phyloP scores from a whole-genome alignment of 2,113 vertebrate species.

The Paraplagusia blochii region DNA sequence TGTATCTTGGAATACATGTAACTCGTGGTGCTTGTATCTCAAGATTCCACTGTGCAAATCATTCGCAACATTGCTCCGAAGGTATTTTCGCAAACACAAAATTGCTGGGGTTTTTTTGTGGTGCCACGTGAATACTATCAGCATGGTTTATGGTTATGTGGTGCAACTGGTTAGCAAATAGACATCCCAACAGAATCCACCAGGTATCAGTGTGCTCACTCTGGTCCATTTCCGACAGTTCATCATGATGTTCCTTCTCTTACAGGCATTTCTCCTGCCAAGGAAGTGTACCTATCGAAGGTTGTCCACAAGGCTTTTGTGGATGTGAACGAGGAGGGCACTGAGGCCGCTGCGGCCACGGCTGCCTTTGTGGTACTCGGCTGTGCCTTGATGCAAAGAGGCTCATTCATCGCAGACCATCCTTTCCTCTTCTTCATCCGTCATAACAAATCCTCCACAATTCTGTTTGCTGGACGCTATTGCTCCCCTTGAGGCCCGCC shows the following conservation, averaged over 20 bases:
- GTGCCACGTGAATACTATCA: too few species aligned
- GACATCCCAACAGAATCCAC: neutral
- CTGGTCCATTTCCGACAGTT: neutral
- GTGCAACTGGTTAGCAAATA: too few species aligned
- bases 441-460: slow-evolving; percentile 74
- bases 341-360: slow-evolving; percentile 82
- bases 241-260: neutral
- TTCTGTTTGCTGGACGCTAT: slow-evolving; percentile 83
- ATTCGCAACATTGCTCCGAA: too few species aligned
- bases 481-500: slow-evolving; percentile 66
- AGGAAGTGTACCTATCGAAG: slow-evolving; percentile 79
- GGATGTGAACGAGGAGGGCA: slow-evolving; percentile 89
- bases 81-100: too few species aligned
- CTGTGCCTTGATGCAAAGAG: slow-evolving; percentile 28
- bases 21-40: too few species aligned
- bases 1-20: too few species aligned
- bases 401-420: slow-evolving; percentile 81
- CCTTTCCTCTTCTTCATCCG: slow-evolving; percentile 89
- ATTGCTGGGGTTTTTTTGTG: too few species aligned
- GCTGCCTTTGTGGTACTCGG: slow-evolving; percentile 66
- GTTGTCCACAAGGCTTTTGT: slow-evolving; percentile 87
- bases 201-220: neutral
- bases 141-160: too few species aligned
- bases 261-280: slow-evolving; percentile 78
- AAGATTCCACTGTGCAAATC: too few species aligned